A percentile compares a stretch with the other conserved stretches of the same genome.
Conservation (phyloP, 2,888 invertebrate species). For the Apodemia mormo region DNA sequence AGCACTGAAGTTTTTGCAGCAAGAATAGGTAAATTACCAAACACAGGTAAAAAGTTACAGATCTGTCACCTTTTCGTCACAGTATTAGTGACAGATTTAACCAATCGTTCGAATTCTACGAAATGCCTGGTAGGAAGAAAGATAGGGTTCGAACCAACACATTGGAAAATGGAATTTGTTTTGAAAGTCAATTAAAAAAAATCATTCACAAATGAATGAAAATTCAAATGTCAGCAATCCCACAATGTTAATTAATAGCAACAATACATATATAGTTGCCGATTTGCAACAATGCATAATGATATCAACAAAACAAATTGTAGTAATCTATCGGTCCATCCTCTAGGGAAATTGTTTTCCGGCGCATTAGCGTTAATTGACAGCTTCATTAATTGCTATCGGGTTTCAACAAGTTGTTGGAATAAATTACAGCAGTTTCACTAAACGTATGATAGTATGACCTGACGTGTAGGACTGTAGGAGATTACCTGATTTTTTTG, state of each 20-base stretch:
- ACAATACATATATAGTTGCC: not conserved
- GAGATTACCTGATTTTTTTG: not conserved
- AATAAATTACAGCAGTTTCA: not conserved
- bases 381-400: not conserved
- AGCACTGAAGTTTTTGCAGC: too few relatives aligned
- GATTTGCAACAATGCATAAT: constrained; percentile 3
- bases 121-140: too few relatives aligned
- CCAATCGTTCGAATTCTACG: too few relatives aligned
- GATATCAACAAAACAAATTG: not conserved
- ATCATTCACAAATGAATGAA: too few relatives aligned
- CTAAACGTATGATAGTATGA: not conserved
- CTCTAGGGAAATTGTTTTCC: not conserved
- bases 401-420: not conserved
- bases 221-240: not conserved
- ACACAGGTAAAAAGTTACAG: too few relatives aligned
- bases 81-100: too few relatives aligned
- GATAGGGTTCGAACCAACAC: too few relatives aligned
- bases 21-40: too few relatives aligned
- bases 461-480: not conserved
- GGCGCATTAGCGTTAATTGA: not conserved
- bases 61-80: too few relatives aligned
- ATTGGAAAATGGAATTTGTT: too few relatives aligned
- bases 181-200: too few relatives aligned
- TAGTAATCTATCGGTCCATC: constrained; percentile 2
- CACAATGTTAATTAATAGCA: not conserved